Evolutionary conservation across 1,140 invertebrate genomes (phyloP).

Genomic region (Brachionus asplanchnoidis): DNA sequence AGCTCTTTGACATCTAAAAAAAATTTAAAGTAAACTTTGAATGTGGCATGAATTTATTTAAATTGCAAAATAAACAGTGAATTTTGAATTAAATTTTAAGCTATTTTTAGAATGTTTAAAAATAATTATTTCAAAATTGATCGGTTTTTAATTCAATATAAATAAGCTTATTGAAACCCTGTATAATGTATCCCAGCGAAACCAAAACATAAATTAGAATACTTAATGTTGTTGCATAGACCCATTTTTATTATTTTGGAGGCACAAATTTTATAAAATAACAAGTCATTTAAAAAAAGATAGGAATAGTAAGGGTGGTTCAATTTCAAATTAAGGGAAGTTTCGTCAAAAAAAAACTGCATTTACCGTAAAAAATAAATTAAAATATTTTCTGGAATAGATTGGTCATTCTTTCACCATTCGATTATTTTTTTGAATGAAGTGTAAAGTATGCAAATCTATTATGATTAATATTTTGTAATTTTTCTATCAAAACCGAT

Average conservation of each 20-base stretch:
- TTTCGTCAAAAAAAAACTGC: background rate
- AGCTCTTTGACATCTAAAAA: constrained; percentile 31
- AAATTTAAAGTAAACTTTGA: background rate
- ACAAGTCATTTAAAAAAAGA: background rate
- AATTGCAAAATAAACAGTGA: background rate
- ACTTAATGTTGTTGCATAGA: background rate
- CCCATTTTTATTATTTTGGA: background rate
- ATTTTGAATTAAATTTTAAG: too few species aligned
- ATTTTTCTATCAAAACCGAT: background rate
- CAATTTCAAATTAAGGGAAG: background rate
- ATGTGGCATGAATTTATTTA: background rate
- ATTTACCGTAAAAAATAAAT: too few species aligned
- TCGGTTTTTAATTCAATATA: background rate
- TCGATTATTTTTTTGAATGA: background rate
- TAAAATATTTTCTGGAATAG: background rate
- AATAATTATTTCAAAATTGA: background rate
- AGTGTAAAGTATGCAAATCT: background rate
- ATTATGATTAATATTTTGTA: background rate
- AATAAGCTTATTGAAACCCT: background rate
- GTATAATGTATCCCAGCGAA: background rate
- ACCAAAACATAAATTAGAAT: background rate
- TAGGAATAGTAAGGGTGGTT: background rate
- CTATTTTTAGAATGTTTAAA: background rate
- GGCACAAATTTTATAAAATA: background rate
- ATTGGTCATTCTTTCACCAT: background rate